These are phyloP conservation scores for Dinothrombium tinctorium DNA, from an alignment of 1,140 invertebrate species.

Conservation along the genomic window DNA sequence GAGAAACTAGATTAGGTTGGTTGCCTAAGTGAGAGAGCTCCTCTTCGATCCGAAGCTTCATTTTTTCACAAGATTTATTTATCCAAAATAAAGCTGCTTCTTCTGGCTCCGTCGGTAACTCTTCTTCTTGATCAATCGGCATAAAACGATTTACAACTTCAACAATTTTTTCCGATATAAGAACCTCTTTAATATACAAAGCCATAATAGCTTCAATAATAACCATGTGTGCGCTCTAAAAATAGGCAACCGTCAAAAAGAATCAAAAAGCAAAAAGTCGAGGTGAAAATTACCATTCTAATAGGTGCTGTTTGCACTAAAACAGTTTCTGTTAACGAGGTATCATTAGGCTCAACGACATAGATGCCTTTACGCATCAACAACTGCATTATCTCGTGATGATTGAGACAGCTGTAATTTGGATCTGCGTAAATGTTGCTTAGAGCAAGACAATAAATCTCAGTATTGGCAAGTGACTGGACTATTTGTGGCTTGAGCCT, in stretches of 20 bases:
- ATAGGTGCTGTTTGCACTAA: slow-evolving; percentile 86
- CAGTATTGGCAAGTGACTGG: slow-evolving; percentile 71
- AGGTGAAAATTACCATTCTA: slow-evolving; percentile 50
- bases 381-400: slow-evolving; percentile 59
- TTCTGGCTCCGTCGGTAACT: slow-evolving; percentile 42
- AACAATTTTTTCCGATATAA: slow-evolving; percentile 60
- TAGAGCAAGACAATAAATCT: slow-evolving; percentile 81
- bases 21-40: too few relatives aligned
- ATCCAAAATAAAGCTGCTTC: slow-evolving; percentile 74
- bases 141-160: slow-evolving; percentile 36
- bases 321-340: slow-evolving; percentile 75
- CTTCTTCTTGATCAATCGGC: neutral
- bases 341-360: slow-evolving; percentile 54
- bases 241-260: slow-evolving; percentile 2
- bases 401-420: too few relatives aligned
- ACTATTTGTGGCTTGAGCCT: slow-evolving; percentile 79
- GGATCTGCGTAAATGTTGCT: slow-evolving; percentile 91
- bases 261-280: slow-evolving; percentile 2
- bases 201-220: too few relatives aligned
- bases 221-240: slow-evolving; percentile 67
- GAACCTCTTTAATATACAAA: slow-evolving; percentile 75
- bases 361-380: slow-evolving; percentile 72
- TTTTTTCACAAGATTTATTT: slow-evolving; percentile 51
- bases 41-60: slow-evolving; percentile 26
- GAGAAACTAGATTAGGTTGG: too few relatives aligned